Conservation (phyloP, 2,113 vertebrate genomes). For the Procavia capensis region DNA sequence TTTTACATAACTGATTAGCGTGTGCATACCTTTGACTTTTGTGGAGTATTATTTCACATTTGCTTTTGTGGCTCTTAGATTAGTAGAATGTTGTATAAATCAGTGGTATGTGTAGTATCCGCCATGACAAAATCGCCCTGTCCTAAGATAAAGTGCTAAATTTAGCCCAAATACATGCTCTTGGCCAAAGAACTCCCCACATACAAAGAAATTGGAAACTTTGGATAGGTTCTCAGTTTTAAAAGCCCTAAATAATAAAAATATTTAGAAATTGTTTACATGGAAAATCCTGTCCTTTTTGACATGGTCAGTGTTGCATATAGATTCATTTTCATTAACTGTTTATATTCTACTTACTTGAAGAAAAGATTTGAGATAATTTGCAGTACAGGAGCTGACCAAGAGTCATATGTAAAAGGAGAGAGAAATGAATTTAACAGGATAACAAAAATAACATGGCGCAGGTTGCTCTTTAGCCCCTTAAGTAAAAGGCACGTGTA, state of each 20-base stretch:
- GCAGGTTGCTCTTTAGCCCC: not conserved
- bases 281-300: not conserved
- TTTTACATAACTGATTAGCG: conserved; percentile 22
- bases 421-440: not conserved
- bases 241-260: conserved; percentile 29
- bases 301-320: not conserved
- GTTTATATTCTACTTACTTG: conserved; percentile 38
- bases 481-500: conserved; percentile 9
- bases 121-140: not conserved
- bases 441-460: not conserved
- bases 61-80: conserved; percentile 54
- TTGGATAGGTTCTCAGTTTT: conserved; percentile 65
- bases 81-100: conserved; percentile 19
- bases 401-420: conserved; percentile 32
- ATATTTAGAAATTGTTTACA: conserved; percentile 14
- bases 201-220: conserved; percentile 74
- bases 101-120: not conserved
- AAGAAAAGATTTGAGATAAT: conserved; percentile 52
- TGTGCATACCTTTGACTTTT: conserved; percentile 22
- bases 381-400: not conserved
- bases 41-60: conserved; percentile 44
- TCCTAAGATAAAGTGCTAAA: conserved; percentile 42
- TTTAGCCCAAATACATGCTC: conserved; percentile 31
- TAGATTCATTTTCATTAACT: conserved; percentile 44
- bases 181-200: conserved; percentile 40